Evolutionary conservation across 2,113 vertebrate species (phyloP), one percentile per base, ranked within the genome.

Genomic region (Cacatua alba): DNA sequence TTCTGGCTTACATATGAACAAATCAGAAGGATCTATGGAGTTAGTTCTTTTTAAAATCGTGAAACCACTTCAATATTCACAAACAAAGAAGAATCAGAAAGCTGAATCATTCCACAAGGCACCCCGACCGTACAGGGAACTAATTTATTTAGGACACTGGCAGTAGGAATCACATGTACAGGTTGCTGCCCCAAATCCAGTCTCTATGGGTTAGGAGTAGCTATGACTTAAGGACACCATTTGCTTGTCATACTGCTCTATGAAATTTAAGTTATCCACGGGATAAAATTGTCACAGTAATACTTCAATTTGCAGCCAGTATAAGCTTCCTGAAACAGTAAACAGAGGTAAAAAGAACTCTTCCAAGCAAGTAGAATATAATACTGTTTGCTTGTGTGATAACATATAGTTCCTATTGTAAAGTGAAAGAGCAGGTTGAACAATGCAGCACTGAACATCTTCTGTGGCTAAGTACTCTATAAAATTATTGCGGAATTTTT

Each of bases 1-100:
- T 99, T 99, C 97, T 99, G 98, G 99, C 97, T 99, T 83, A 98
- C 97, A 1, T 99, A 98, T 87, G 98, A 99, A 97, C 98, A 99
- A 93, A 98, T 99, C 97, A 98, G 98, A 97, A 96, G 97, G 94
- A 94, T 97, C 46, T 97, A 95, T 55, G 98, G 98, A 94, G 95
- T 98, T 88, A 96, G 86, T 91, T 98, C 98, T 69, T 99, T 99
- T 96, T 99, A 97, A 98, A 87, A 63, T 57, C 24, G 9, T 31
- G 64, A 91, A 85, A 72, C 2, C n/a, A 24, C 21, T 77, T 69
- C 49, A 70, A 1, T 82, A 44, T 21, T 35, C 69, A 57, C 26
- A 60, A 71, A 72, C 18, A 74, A 46, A 85, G 53, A 76, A 92
- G 13, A 82, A 19, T 26, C 1, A 2, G 29, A 90, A 93, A 94